Conservation (phyloP, 2,888 invertebrate species). For the Drosophila siamana region DNA sequence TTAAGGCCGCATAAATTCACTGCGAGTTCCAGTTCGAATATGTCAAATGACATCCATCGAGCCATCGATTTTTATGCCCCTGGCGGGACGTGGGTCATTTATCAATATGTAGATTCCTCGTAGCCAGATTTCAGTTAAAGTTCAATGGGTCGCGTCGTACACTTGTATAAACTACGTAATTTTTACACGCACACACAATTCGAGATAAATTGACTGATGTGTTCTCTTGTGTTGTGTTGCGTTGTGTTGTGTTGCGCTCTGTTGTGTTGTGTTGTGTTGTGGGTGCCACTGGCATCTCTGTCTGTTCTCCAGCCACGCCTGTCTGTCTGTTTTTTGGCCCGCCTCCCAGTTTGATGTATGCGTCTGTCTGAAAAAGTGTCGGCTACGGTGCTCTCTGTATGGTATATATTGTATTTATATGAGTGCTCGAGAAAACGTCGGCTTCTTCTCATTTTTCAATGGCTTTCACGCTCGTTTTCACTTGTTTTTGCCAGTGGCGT, state of each 20-base stretch:
- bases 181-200: constrained; percentile 47
- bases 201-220: constrained; percentile 72
- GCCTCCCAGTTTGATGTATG: constrained; percentile 66
- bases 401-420: constrained; percentile 1
- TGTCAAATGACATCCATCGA: constrained; percentile 51
- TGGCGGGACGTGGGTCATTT: constrained; percentile 60
- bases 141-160: constrained; percentile 61
- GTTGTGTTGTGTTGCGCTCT: constrained; percentile 45
- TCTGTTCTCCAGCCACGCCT: constrained; percentile 6
- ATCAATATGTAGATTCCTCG: constrained; percentile 75
- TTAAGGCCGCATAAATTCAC: constrained; percentile 51
- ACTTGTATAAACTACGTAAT: constrained; percentile 47
- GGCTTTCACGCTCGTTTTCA: constrained; percentile 58
- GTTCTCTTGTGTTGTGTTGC: constrained; percentile 6
- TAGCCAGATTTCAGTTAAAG: constrained; percentile 46
- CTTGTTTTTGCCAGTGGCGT: constrained; percentile 49
- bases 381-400: constrained; percentile 16
- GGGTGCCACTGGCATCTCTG: constrained; percentile 44
- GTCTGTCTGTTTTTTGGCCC: constrained; percentile 30
- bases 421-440: not conserved
- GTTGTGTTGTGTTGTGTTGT: constrained; percentile 51
- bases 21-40: constrained; percentile 24
- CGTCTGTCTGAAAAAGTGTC: constrained; percentile 59
- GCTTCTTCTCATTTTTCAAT: constrained; percentile 5
- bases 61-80: constrained; percentile 70